Base-by-base conservation (phyloP, 2,888 invertebrate species). In the Leucoma salicis region DNA sequence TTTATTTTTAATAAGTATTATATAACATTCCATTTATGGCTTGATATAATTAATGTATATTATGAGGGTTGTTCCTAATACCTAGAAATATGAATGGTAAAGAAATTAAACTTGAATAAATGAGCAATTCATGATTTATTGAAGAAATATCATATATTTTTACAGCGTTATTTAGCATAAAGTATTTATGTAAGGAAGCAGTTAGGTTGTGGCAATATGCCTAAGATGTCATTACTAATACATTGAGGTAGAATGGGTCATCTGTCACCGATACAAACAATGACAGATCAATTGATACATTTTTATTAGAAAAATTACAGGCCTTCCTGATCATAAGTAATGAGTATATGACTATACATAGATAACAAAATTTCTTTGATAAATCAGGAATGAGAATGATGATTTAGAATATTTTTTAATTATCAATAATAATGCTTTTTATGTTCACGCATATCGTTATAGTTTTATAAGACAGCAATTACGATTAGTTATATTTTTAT, bases 51-150 rank as follows among this genome's bases (percentile, higher is more conserved):
- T n/a, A n/a, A 69, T 78, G 72, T 77, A 76, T 74, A 72, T 71
- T 74, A 61, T 72, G 71, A 74, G 79, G 81, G 71, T 81, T 75
- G 83, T 83, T 84, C 84, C 82, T 82, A 83, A 77, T 72, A 70
- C 61, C 69, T 78, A 80, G 65, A 73, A 63, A 54, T 65, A 66
- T 66, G 66, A 63, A 59, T 74, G 66, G 61, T 58, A 60, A 63
- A 51, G 53, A 62, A 48, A 52, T 46, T 46, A 46, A 46, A 44
- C 35, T 49, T 47, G 40, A 42, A 37, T 46, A 43, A 52, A 49
- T 39, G 36, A 35, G 36, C 21, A 38, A 35, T 44, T 50, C 40
- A 53, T 58, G 62, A 56, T 60, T 58, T 49, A 44, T 38, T 31
- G 5, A 10, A 24, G 21, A 21, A 21, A 21, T 18, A 12, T n/a